Percentiles rank a stretch among this genome's conserved stretches.
These are phyloP conservation scores for Sebastes schlegelii DNA, from an alignment of 2,113 vertebrate genomes.

Conservation along the genomic window DNA sequence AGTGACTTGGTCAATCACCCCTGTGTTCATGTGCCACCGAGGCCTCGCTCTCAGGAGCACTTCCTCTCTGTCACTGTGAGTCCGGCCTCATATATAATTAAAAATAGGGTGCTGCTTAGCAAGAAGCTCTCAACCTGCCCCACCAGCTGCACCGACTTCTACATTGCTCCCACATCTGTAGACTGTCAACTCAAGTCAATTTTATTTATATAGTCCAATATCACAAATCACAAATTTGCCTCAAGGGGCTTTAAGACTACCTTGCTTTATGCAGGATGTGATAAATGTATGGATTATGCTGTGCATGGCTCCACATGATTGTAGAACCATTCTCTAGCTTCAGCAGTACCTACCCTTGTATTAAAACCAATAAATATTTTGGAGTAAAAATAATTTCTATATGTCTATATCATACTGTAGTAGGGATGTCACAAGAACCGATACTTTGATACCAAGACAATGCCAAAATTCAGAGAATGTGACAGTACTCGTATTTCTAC, in stretches of 20 bases:
- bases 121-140: conserved; percentile 60
- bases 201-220: not conserved
- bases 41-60: conserved; percentile 49
- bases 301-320: conserved; percentile 10
- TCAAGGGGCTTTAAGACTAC: not conserved
- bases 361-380: conserved; percentile 65
- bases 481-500: no score
- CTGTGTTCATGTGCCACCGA: conserved; percentile 57
- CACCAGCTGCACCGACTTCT: conserved; percentile 48
- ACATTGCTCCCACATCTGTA: conserved; percentile 25
- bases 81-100: conserved; percentile 78
- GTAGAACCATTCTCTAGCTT: conserved; percentile 26
- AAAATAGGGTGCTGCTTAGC: conserved; percentile 65
- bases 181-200: not conserved
- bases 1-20: conserved; percentile 71
- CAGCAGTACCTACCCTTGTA: conserved; percentile 15
- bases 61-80: conserved; percentile 67
- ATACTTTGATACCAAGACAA: no score
- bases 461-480: no score
- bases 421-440: no score
- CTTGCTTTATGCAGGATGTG: conserved; percentile 37
- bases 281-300: conserved; percentile 65
- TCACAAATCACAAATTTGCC: not conserved
- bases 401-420: conserved; percentile 35
- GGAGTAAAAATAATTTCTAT: conserved; percentile 19